These are phyloP conservation scores for Pleuronectes platessa DNA, from an alignment of 2,113 vertebrate genomes.

Conservation along the genomic window DNA sequence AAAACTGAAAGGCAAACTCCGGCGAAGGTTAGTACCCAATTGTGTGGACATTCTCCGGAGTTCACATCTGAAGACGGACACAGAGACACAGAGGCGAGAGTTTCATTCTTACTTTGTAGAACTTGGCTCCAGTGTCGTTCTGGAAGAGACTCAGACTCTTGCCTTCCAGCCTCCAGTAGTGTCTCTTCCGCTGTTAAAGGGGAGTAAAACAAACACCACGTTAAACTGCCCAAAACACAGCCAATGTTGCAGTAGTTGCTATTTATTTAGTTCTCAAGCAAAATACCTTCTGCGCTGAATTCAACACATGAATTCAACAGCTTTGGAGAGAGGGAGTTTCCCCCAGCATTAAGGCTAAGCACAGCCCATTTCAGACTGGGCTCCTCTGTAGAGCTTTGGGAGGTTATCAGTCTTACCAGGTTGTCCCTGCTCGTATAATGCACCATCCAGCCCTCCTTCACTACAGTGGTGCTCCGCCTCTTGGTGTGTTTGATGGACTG, in stretches of 20 bases:
- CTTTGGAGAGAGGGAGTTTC: conserved; percentile 25
- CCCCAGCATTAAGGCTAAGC: conserved; percentile 33
- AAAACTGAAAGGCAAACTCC: too few species aligned
- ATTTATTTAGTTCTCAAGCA: conserved; percentile 15
- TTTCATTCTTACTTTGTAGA: conserved; percentile 87
- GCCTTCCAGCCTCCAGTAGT: conserved; percentile 98
- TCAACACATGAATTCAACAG: conserved; percentile 46
- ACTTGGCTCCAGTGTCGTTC: conserved; percentile 97
- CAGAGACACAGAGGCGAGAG: neutral
- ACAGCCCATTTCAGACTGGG: conserved; percentile 41
- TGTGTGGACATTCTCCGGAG: too few species aligned
- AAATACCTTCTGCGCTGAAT: conserved; percentile 46
- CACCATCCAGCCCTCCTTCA: conserved; percentile 99
- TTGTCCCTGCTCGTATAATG: conserved; percentile 97
- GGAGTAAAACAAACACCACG: conserved; percentile 29
- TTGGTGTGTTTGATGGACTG: conserved; percentile 99
- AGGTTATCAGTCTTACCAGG: conserved; percentile 87
- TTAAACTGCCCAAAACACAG: conserved; percentile 25
- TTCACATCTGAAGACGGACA: neutral
- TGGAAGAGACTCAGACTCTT: conserved; percentile 97
- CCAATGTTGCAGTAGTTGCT: neutral
- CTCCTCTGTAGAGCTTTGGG: conserved; percentile 42
- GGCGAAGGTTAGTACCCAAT: too few species aligned
- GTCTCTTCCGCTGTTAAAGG: conserved; percentile 90
- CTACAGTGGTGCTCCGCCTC: conserved; percentile 97